A percentile compares a stretch with the other conserved stretches of the same genome.
phyloP scores from a whole-genome alignment of 2,113 vertebrate species.

The Apodemus sylvaticus region DNA sequence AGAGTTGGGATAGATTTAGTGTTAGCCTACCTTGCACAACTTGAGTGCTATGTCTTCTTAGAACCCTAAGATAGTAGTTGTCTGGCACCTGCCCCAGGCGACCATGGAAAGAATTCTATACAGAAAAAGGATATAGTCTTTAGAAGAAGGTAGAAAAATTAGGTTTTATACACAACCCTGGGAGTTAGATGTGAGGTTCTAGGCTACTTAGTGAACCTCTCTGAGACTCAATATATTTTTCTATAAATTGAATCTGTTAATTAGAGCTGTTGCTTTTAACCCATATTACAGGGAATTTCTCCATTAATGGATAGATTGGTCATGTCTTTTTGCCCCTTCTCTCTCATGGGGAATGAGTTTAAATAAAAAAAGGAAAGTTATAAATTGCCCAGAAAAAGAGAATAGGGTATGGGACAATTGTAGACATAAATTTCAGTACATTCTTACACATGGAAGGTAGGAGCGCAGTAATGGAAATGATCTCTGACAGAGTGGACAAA shows the following conservation, averaged over 20 bases:
- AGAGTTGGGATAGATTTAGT: neutral
- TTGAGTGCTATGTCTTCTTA: neutral
- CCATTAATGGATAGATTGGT: neutral
- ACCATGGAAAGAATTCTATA: neutral
- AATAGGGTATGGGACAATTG: neutral
- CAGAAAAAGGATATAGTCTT: neutral
- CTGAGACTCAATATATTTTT: constrained; percentile 4
- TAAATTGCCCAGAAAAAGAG: neutral
- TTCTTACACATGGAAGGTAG: neutral
- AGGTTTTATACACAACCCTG: constrained; percentile 16
- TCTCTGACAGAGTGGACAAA: neutral
- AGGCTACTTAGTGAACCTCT: neutral
- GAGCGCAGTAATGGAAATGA: neutral
- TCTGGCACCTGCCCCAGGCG: neutral
- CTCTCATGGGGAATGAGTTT: neutral
- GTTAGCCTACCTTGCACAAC: neutral
- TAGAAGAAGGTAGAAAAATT: neutral
- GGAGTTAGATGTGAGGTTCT: neutral
- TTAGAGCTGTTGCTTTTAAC: constrained; percentile 35
- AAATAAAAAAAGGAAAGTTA: neutral
- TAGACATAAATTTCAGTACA: neutral
- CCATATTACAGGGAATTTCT: neutral
- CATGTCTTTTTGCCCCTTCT: neutral
- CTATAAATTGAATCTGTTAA: constrained; percentile 19
- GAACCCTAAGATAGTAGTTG: neutral